Evolutionary conservation across 2,888 invertebrate genomes (phyloP).

Genomic region (Acanthococcus lagerstroemiae): DNA sequence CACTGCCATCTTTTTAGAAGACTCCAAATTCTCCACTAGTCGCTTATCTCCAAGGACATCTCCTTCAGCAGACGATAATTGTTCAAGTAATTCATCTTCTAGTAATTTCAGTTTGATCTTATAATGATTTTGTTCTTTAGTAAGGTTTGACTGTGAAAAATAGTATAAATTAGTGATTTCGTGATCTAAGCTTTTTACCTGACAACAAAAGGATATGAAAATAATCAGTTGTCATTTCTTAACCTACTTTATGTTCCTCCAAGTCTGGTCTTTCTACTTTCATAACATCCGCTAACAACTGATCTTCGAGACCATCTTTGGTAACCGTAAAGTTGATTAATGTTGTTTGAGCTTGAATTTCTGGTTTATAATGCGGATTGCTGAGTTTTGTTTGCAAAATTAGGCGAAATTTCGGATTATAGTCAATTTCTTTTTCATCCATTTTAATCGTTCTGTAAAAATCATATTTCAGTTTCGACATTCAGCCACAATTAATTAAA

Average conservation of each 20-base stretch:
- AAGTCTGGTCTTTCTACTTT: constrained; percentile 86
- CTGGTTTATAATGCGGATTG: constrained; percentile 92
- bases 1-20: constrained; percentile 82
- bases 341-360: constrained; percentile 93
- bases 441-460: constrained; percentile 56
- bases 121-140: constrained; percentile 87
- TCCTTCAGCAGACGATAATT: constrained; percentile 74
- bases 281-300: constrained; percentile 84
- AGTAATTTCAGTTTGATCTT: constrained; percentile 82
- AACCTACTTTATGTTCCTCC: constrained; percentile 57
- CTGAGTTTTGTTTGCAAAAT: constrained; percentile 87
- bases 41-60: constrained; percentile 84
- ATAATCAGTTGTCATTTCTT: no score
- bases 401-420: constrained; percentile 66
- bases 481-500: not conserved
- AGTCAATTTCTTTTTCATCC: constrained; percentile 88
- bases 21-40: constrained; percentile 83
- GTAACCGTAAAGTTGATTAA: constrained; percentile 94
- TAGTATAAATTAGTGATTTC: not conserved
- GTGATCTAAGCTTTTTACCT: no score
- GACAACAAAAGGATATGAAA: no score
- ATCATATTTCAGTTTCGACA: not conserved
- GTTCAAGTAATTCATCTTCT: constrained; percentile 81
- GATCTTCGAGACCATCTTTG: constrained; percentile 84
- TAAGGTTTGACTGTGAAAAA: constrained; percentile 54